A percentile compares a stretch with the other conserved stretches of the same genome.
phyloP scores from a whole-genome alignment of 2,113 vertebrate species.

The Hyaena hyaena region DNA sequence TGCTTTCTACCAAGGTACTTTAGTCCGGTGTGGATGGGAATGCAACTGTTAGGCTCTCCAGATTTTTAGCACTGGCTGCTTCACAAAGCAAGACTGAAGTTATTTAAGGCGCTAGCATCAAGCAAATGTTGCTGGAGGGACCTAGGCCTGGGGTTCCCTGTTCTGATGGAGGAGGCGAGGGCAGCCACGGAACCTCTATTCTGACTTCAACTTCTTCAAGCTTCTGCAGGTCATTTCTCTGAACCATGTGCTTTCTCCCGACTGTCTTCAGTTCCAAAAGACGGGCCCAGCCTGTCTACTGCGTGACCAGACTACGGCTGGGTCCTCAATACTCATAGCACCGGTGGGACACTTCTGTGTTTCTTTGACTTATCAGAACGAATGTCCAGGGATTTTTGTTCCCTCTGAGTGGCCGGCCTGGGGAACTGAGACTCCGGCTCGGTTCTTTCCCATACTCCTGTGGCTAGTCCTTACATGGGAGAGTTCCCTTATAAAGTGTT shows the following conservation, averaged over 20 bases:
- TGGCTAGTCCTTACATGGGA: background rate
- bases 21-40: background rate
- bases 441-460: background rate
- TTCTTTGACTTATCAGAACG: background rate
- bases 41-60: constrained; percentile 18
- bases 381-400: background rate
- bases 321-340: background rate
- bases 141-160: background rate
- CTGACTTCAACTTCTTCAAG: background rate
- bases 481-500: background rate
- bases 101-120: constrained; percentile 48
- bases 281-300: background rate
- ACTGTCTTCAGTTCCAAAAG: background rate
- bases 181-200: background rate
- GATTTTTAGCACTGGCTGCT: constrained; percentile 59
- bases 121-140: background rate
- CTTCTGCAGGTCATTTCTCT: background rate
- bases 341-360: background rate
- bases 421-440: background rate
- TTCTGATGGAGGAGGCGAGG: background rate
- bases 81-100: constrained; percentile 16
- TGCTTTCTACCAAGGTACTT: constrained; percentile 28
- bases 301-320: background rate
- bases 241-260: background rate
- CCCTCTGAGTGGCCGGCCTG: constrained; percentile 13